Percentiles rank a stretch among this genome's conserved stretches.
Evolutionary conservation across 2,888 invertebrate genomes (phyloP).

Genomic region (Campoletis raptor): DNA sequence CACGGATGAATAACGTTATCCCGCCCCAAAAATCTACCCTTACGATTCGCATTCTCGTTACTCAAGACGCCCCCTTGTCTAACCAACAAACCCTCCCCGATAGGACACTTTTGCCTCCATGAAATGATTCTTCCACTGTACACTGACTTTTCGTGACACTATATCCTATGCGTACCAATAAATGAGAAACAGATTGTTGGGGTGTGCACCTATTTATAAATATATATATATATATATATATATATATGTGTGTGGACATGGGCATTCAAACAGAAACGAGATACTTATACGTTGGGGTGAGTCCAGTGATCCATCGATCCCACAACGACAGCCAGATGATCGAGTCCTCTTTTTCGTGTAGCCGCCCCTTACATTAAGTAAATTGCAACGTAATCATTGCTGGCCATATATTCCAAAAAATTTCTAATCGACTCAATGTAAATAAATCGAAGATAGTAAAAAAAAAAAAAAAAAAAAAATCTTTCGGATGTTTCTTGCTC

Average conservation of each 20-base stretch:
- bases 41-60: constrained; percentile 72
- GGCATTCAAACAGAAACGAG: constrained; percentile 22
- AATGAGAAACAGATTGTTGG: constrained; percentile 76
- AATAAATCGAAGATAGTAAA: not conserved
- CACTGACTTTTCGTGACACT: constrained; percentile 44
- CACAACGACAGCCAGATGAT: constrained; percentile 43
- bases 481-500: not conserved
- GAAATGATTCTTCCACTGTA: constrained; percentile 55
- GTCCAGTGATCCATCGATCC: constrained; percentile 61
- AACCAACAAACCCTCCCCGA: constrained; percentile 68
- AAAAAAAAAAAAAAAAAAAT: not conserved
- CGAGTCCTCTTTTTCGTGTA: constrained; percentile 32
- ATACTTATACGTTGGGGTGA: not conserved
- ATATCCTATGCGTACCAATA: constrained; percentile 60
- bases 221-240: constrained; percentile 12
- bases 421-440: not conserved
- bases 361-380: constrained; percentile 33
- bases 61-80: constrained; percentile 73
- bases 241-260: not conserved
- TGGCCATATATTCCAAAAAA: constrained; percentile 24
- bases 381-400: constrained; percentile 41
- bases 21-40: constrained; percentile 73
- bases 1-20: constrained; percentile 73
- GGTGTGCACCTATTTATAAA: constrained; percentile 70
- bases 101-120: constrained; percentile 73